These are phyloP conservation scores for Mechanitis mazaeus DNA, from an alignment of 2,888 invertebrate species.

Conservation along the genomic window DNA sequence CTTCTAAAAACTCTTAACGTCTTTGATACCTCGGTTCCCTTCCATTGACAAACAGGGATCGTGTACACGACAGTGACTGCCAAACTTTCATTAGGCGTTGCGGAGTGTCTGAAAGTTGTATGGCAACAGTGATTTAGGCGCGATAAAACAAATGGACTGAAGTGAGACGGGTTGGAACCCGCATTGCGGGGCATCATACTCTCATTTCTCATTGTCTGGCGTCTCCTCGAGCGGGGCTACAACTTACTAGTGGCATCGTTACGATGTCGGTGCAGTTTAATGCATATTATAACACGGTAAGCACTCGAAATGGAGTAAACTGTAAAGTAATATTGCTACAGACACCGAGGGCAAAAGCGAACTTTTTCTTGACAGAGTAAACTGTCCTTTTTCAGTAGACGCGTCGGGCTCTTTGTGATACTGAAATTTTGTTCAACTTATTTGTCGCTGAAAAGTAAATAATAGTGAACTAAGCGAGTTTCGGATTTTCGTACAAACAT, in stretches of 20 bases:
- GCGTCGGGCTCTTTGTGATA: conserved; percentile 59
- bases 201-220: conserved; percentile 73
- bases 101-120: conserved; percentile 51
- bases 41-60: conserved; percentile 66
- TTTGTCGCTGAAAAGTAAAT: conserved; percentile 62
- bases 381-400: conserved; percentile 71
- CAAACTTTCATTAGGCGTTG: conserved; percentile 66
- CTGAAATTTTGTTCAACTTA: conserved; percentile 64
- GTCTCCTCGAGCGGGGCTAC: conserved; percentile 42
- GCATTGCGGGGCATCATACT: conserved; percentile 71
- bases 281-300: conserved; percentile 74
- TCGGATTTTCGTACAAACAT: conserved; percentile 48
- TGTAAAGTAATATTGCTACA: conserved; percentile 61
- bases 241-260: conserved; percentile 55
- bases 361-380: conserved; percentile 72
- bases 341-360: conserved; percentile 49
- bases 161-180: conserved; percentile 47
- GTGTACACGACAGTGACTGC: conserved; percentile 66
- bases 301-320: conserved; percentile 65
- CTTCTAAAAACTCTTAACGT: conserved; percentile 76
- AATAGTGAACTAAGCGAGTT: conserved; percentile 58
- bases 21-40: conserved; percentile 70
- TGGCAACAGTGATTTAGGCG: conserved; percentile 71
- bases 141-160: conserved; percentile 70
- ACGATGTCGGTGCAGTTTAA: conserved; percentile 63